Conservation (phyloP, 2,113 vertebrate genomes). For the Melospiza georgiana region DNA sequence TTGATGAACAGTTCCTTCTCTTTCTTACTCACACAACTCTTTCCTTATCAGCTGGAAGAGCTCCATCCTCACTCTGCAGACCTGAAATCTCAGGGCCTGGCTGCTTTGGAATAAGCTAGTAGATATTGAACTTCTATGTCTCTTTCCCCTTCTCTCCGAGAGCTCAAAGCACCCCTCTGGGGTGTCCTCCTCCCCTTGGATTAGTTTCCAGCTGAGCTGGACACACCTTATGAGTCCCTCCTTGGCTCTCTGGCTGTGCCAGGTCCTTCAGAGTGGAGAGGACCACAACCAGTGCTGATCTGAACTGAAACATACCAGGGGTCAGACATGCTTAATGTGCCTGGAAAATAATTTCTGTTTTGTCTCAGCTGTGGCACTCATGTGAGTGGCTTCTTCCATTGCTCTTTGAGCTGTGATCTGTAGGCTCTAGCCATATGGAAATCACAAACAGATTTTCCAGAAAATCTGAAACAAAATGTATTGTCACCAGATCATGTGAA, state of each 20-base stretch:
- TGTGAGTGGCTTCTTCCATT: background rate
- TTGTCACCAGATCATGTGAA: background rate
- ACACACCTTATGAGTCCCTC: background rate
- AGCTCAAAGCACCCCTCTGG: background rate
- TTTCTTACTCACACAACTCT: background rate
- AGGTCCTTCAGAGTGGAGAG: background rate
- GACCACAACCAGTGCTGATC: background rate
- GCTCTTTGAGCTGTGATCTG: background rate
- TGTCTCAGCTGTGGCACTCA: background rate
- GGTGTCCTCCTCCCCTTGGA: background rate
- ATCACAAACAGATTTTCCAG: background rate
- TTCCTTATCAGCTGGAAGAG: background rate
- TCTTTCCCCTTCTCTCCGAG: background rate
- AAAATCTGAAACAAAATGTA: background rate
- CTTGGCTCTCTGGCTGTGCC: background rate
- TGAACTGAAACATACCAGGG: background rate
- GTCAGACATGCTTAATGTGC: background rate
- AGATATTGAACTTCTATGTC: background rate
- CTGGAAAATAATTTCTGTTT: background rate
- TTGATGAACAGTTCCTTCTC: constrained; percentile 14
- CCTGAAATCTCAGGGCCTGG: background rate
- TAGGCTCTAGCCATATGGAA: background rate
- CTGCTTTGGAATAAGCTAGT: background rate
- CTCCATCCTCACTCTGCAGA: background rate
- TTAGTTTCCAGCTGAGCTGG: background rate